Evolutionary conservation across 1,140 invertebrate genomes (phyloP), one percentile per base, ranked within the genome.

Genomic region (honey bee (Apis mellifera)): DNA sequence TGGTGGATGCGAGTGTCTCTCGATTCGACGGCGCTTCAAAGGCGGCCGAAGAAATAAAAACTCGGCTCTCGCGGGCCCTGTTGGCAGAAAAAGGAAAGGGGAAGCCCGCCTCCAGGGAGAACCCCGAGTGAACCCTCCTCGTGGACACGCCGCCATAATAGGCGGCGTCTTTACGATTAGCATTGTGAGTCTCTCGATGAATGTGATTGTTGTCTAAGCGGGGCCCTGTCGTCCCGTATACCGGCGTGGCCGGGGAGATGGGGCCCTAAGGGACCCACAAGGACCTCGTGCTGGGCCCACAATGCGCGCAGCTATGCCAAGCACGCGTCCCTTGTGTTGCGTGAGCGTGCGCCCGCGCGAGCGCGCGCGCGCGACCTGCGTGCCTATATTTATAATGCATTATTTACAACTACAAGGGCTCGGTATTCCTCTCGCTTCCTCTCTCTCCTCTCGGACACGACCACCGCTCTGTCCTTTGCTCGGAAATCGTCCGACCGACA

Each of bases 131-230:
- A 84, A 84, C 68, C 73, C 74, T 71, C 71, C 79, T 78, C 78
- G 86, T 88, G 86, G 87, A 89, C 86, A 89, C 83, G 86, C 84
- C 87, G 90, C 89, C 90, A 93, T 93, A 93, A 94, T 93, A 92
- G 92, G 92, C 93, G 93, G 93, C 92, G 92, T 94, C 93, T 94
- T 93, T 93, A 93, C 93, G 93, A 94, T 94, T 94, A 94, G 92
- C 92, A 94, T 94, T 93, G 93, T 93, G 91, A 90, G 90, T 88
- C 78, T 70, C 91, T 89, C 92, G 92, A 93, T 94, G 93, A 94
- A 94, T 94, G 92, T 94, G 93, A 94, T 93, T 93, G 92, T 94
- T 93, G 92, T 93, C 90, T 91, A 91, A 90, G 88, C 89, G 88
- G 86, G 86, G 83, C 87, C 86, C 90, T 87, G 90, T 90, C 86